Percentiles rank a stretch among this genome's conserved stretches.
These are phyloP conservation scores for Amaurobius ferox DNA, from an alignment of 2,888 invertebrate species.

Conservation along the genomic window DNA sequence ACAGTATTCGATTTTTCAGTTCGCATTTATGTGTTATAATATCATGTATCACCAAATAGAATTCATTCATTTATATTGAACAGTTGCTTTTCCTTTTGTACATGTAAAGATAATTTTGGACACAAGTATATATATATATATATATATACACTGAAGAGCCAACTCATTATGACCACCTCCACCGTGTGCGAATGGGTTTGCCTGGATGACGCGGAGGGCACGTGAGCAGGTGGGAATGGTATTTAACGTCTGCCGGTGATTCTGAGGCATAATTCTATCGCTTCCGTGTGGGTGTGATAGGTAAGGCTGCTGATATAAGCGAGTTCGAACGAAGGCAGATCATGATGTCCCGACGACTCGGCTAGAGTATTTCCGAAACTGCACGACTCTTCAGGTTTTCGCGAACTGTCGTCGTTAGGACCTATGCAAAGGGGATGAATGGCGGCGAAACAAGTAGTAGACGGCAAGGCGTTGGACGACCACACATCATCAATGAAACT, in stretches of 20 bases:
- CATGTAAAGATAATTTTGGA: too few species aligned
- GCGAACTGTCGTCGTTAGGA: not conserved
- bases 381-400: not conserved
- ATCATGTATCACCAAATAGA: too few species aligned
- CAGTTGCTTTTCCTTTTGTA: too few species aligned
- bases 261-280: not conserved
- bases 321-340: not conserved
- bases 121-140: too few species aligned
- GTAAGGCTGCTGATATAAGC: constrained; percentile 6
- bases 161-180: too few species aligned
- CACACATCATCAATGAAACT: too few species aligned
- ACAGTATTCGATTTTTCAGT: too few species aligned
- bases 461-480: not conserved
- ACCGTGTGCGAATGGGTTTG: not conserved
- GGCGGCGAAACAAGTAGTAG: not conserved
- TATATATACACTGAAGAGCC: too few species aligned
- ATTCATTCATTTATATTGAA: too few species aligned
- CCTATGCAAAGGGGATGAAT: not conserved
- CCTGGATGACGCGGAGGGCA: not conserved
- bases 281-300: not conserved
- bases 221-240: not conserved
- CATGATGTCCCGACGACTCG: not conserved
- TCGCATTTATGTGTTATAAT: too few species aligned
- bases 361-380: not conserved
- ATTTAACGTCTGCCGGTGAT: not conserved